Base-by-base conservation (phyloP, 2,113 vertebrate genomes). In the Murina feae region DNA sequence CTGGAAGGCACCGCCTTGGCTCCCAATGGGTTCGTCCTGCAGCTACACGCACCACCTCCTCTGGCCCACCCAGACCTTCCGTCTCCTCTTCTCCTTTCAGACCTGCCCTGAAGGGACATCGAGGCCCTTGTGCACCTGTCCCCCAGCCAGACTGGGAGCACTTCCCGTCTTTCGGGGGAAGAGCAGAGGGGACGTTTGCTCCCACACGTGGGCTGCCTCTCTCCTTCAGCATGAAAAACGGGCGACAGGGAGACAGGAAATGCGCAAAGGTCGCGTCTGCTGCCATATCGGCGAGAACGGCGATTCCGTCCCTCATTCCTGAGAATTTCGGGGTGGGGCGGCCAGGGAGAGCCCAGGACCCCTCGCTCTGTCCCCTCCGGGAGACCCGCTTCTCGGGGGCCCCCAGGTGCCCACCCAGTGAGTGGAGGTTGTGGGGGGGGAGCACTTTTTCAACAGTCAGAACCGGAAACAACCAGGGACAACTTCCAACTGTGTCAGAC, bases 1-100 rank as follows among this genome's bases (percentile, higher is more conserved):
- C 44, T 16, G 37, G 21, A 63, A 37, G 23, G 28, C 7, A n/a
- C 16, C 2, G 74, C 23, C 35, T 37, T 6, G 28, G 35, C 5
- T 51, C 3, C 21, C 16, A 42, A 8, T 1, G 9, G 13, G 8
- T 18, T 35, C 1, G 0, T 12, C 14, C 47, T 42, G 21, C 12
- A 35, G 6, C 14, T 20, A 39, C 18, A 21, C 3, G 35, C 25
- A 8, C 23, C 3, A 5, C 13, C 68, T 21, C 7, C 2, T 23
- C 9, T 4, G 30, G 14, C 2, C 86, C 49, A 49, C 53, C 30
- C 6, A 6, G 49, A 37, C 42, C 81, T 21, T 53, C 55, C 12
- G 49, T 63, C 39, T 82, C 71, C 60, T 23, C 86, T 28, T 84
- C 65, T 12, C 16, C 16, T 6, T 6, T n/a, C n/a, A 42, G 80